Conservation (phyloP, 2,113 vertebrate species). For the Heloderma charlesbogerti region DNA sequence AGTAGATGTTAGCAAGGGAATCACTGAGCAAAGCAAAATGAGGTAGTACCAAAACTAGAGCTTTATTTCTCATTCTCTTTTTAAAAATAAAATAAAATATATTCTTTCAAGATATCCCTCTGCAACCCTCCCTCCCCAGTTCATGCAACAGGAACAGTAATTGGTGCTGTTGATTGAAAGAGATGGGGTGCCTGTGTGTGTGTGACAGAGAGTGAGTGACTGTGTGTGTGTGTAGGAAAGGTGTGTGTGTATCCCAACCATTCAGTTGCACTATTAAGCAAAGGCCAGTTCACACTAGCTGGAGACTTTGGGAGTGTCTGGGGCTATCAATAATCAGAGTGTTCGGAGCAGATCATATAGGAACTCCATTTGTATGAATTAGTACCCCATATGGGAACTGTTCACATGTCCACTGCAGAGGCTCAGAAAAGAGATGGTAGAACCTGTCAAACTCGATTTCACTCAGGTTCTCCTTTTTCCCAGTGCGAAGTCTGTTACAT, state of each 20-base stretch:
- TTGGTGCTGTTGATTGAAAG: background rate
- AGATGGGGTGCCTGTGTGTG: too few relatives aligned
- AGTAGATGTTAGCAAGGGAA: background rate
- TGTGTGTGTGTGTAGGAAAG: background rate
- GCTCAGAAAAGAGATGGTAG: too few relatives aligned
- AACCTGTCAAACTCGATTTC: too few relatives aligned
- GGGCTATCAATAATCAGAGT: background rate
- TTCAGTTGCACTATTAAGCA: background rate
- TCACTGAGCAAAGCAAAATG: background rate
- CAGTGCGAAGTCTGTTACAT: too few relatives aligned
- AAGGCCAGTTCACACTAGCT: background rate
- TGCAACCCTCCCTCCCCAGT: background rate
- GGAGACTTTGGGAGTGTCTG: background rate
- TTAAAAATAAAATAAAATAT: constrained; percentile 55
- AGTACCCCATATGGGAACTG: too few relatives aligned
- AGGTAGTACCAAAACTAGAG: constrained; percentile 71
- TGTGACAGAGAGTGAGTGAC: background rate
- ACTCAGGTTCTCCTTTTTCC: too few relatives aligned
- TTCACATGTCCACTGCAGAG: background rate
- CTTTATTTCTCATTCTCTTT: constrained; percentile 51
- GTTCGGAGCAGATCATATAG: background rate
- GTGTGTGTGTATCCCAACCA: background rate
- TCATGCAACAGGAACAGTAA: constrained; percentile 11
- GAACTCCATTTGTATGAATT: background rate
- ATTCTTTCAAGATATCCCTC: constrained; percentile 58